Percentiles rank a stretch among this genome's conserved stretches.
phyloP scores from a whole-genome alignment of 2,113 vertebrate genomes.

The Vombatus ursinus region DNA sequence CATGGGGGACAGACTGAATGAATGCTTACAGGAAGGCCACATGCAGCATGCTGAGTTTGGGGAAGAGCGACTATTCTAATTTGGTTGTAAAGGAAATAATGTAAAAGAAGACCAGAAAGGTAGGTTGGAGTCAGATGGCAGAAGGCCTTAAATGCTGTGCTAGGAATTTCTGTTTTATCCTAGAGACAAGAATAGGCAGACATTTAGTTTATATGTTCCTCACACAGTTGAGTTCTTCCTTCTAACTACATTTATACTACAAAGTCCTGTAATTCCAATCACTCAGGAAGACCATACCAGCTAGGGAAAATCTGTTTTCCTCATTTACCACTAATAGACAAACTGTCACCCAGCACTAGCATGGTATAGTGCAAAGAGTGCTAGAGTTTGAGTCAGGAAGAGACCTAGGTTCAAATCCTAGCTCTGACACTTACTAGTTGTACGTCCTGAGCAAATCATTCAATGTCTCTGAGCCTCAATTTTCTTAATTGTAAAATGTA shows the following conservation, averaged over 20 bases:
- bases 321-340: background rate
- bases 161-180: background rate
- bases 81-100: background rate
- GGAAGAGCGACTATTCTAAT: background rate
- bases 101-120: background rate
- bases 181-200: background rate
- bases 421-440: background rate
- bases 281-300: rapidly evolving
- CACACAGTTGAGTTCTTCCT: background rate
- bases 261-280: background rate
- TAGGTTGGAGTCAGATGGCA: background rate
- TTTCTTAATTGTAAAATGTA: background rate
- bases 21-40: background rate
- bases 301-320: background rate
- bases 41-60: background rate
- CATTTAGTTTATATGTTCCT: background rate
- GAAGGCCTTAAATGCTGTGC: background rate
- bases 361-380: background rate
- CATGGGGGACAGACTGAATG: background rate
- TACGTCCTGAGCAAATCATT: background rate
- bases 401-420: background rate
- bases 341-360: background rate
- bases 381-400: background rate
- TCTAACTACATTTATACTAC: background rate
- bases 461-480: background rate